These are phyloP conservation scores for Scomber scombrus DNA, from an alignment of 2,113 vertebrate species.

Conservation along the genomic window DNA sequence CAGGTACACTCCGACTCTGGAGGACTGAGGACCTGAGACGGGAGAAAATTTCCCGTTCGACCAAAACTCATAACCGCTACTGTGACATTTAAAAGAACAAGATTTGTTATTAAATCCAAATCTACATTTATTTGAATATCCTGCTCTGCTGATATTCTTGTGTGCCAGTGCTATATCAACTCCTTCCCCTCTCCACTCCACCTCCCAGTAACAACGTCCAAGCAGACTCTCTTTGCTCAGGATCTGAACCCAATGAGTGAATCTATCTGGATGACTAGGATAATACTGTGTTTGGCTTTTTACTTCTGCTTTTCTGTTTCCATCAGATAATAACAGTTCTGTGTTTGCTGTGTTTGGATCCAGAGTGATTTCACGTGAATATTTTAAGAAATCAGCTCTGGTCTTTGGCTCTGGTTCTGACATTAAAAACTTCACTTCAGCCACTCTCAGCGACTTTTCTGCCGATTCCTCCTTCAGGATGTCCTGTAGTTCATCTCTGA, in stretches of 20 bases:
- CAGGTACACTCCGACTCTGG: no score
- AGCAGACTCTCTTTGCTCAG: conserved; percentile 41
- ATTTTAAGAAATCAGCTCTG: no score
- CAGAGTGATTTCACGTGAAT: no score
- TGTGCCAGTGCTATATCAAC: background rate
- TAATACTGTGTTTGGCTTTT: background rate
- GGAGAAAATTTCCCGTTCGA: no score
- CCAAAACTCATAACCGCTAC: no score
- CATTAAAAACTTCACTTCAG: no score
- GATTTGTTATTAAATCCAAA: conserved; percentile 41
- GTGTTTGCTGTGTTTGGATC: conserved; percentile 8
- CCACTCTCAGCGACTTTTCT: no score
- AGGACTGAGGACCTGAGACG: no score
- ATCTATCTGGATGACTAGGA: conserved; percentile 29
- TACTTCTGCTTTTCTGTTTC: conserved; percentile 12
- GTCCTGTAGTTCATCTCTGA: no score
- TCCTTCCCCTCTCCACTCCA: conserved; percentile 12
- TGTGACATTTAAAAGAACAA: conserved; percentile 7
- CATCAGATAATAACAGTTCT: conserved; percentile 17
- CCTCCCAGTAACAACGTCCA: conserved; percentile 19
- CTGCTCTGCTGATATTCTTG: conserved; percentile 2
- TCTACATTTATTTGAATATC: background rate
- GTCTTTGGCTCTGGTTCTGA: no score
- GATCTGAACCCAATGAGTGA: conserved; percentile 4
- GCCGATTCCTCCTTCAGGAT: no score